Evolutionary conservation across 2,113 vertebrate genomes (phyloP).

Genomic region (Malurus alboscapulatus): DNA sequence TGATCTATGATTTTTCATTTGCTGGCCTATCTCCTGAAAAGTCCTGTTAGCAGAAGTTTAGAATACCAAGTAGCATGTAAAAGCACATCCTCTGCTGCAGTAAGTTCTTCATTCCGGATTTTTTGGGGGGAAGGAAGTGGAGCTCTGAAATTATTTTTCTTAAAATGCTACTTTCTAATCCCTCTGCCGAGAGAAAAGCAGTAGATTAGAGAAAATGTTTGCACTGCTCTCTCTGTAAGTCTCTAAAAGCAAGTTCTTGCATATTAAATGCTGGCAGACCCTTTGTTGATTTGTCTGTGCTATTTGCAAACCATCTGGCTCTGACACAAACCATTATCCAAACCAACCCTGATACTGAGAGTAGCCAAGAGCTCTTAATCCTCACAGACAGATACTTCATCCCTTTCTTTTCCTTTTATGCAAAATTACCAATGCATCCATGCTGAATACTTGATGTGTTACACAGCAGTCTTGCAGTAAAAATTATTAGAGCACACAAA

Average conservation of each 20-base stretch:
- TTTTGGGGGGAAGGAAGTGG: rapidly evolving
- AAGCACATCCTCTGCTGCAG: background rate
- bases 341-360: background rate
- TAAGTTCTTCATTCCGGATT: background rate
- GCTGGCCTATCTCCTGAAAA: background rate
- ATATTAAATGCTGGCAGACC: background rate
- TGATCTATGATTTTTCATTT: background rate
- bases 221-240: background rate
- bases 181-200: background rate
- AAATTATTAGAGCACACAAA: background rate
- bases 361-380: background rate
- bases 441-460: background rate
- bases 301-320: background rate
- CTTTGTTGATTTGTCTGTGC: background rate
- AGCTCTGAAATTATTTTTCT: background rate
- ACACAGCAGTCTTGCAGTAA: background rate
- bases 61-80: background rate
- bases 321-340: background rate
- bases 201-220: background rate
- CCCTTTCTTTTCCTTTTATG: background rate
- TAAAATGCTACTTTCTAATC: background rate
- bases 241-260: background rate
- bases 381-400: background rate
- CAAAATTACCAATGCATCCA: background rate
- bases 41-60: background rate